Percentiles rank a stretch among this genome's conserved stretches.
Evolutionary conservation across 2,797 vertebrate species (phyloP).

Genomic region (Tapera naevia): DNA sequence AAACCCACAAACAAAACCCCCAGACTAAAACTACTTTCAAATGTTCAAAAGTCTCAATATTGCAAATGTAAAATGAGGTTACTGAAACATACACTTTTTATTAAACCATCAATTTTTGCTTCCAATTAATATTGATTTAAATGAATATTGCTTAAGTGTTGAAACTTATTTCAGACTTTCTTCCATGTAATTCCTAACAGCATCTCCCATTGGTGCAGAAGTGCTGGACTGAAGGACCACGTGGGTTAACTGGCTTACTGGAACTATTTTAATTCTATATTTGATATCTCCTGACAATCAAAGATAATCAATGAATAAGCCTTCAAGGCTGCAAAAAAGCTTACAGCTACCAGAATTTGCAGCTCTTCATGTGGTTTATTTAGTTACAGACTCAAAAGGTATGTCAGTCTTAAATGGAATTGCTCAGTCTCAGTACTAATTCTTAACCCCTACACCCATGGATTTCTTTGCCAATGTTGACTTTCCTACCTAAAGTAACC

Average conservation of each 20-base stretch:
- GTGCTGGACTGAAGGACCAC: not conserved
- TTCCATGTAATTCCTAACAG: not conserved
- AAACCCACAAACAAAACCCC: too few relatives aligned
- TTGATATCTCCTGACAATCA: conserved; percentile 40
- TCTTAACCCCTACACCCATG: not conserved
- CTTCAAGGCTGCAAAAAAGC: conserved; percentile 25
- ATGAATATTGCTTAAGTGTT: not conserved
- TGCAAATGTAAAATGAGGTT: not conserved
- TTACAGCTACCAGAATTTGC: conserved; percentile 41
- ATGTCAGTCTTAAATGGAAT: not conserved
- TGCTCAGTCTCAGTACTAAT: not conserved
- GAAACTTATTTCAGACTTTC: conserved; percentile 14
- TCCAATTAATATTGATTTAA: not conserved
- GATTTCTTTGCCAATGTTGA: not conserved
- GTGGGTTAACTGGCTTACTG: conserved; percentile 26
- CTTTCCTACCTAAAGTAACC: not conserved
- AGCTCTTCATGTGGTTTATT: conserved; percentile 28
- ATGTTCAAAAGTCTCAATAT: not conserved
- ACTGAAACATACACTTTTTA: not conserved
- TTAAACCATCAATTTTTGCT: not conserved
- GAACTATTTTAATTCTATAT: conserved; percentile 51
- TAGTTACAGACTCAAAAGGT: conserved; percentile 35
- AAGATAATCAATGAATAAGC: conserved; percentile 54
- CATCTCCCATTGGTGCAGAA: not conserved
- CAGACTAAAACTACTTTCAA: not conserved